Conservation (phyloP, 2,797 vertebrate species). For the Ctenosaura bakeri region DNA sequence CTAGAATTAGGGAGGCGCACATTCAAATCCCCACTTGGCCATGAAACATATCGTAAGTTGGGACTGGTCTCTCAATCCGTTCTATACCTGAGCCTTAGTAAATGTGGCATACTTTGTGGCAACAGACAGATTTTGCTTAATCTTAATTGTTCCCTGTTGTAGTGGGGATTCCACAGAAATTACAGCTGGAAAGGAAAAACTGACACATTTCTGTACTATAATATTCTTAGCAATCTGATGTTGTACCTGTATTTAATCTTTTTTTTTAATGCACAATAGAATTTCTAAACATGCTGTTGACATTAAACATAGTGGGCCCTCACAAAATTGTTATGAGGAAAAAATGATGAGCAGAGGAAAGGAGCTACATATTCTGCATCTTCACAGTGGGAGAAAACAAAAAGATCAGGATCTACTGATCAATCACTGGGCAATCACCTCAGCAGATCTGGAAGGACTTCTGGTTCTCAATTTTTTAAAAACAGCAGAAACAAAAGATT, state of each 20-base stretch:
- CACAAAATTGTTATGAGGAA: neutral
- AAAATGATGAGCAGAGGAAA: neutral
- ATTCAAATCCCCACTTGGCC: too few species aligned
- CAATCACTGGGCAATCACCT: neutral
- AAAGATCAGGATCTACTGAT: neutral
- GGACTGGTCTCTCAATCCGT: neutral
- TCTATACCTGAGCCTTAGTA: too few species aligned
- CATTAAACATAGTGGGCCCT: neutral
- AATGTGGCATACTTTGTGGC: neutral
- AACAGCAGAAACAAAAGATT: neutral
- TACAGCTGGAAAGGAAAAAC: neutral
- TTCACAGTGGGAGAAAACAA: neutral
- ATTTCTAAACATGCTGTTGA: neutral
- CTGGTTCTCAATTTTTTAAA: neutral
- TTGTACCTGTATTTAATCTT: neutral
- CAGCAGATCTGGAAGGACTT: neutral
- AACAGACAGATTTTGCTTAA: too few species aligned
- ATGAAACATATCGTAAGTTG: neutral
- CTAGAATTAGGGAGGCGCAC: too few species aligned
- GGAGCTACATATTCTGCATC: neutral
- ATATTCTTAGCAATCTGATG: neutral
- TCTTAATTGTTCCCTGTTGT: neutral
- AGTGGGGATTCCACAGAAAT: neutral
- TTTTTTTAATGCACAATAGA: neutral
- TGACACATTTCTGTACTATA: neutral